Base-by-base conservation (phyloP, 2,113 vertebrate genomes). In the Boleophthalmus pectinirostris region DNA sequence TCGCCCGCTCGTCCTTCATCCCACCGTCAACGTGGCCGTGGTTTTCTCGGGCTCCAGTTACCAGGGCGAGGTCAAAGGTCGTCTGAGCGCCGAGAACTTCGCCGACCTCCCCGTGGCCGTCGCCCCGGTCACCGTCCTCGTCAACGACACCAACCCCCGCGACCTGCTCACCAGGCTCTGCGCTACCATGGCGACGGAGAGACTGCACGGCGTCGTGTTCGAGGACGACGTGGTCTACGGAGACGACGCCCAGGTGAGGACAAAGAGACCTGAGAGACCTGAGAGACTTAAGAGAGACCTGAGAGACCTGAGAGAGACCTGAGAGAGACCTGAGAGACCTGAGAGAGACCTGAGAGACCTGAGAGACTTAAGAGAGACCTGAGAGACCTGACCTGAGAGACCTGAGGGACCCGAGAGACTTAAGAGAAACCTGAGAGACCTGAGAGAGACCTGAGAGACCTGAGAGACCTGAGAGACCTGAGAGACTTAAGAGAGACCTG, bases 101-200 rank as follows among this genome's bases (percentile, higher is more conserved):
- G 87, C 96, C 57, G 96, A 96, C 89, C 90, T 99, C 90, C 97
- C 98, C 2, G 74, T 98, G 88, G 95, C 97, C 88, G 96, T 99
- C 80, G 97, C 96, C 60, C 95, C 96, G 0, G 92, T 98, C 85
- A 97, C 96, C 0, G 94, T 98, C 75, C 73, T 97, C 38, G 94
- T 99, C 84, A 98, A 99, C 80, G 95, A 94, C 90, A 98, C 96
- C 78, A 97, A 97, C 89, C 98, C 98, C 70, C 95, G 97, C 4
- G 96, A 95, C 83, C 95, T 99, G 67, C 92, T 99, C 81, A 97
- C 94, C 13, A 95, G 94, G 66, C 94, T 98, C 79, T 99, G 98
- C 1, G 60, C 95, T 60, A 94, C 97, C 68, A 95, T 99, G 23
- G 92, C 94, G 0, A 88, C 90, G 0, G 94, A 96, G 81, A 95